These are phyloP conservation scores for Scaptomyza polygonia DNA, from an alignment of 2,888 invertebrate genomes.

Conservation along the genomic window DNA sequence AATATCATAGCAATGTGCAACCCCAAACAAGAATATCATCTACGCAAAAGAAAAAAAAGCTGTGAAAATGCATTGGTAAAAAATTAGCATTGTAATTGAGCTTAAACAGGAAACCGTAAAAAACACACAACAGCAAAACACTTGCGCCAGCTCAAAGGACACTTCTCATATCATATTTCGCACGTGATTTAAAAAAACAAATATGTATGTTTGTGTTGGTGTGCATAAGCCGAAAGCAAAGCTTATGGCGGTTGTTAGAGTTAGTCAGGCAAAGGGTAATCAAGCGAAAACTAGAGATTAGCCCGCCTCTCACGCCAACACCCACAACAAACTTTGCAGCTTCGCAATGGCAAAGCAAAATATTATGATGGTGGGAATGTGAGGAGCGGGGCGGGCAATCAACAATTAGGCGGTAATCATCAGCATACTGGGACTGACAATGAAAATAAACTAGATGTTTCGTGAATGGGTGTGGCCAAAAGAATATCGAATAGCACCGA, in stretches of 20 bases:
- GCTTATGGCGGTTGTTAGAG: constrained; percentile 53
- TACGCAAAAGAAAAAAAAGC: constrained; percentile 30
- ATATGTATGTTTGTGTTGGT: neutral
- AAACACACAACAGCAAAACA: constrained; percentile 72
- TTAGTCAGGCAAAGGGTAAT: constrained; percentile 67
- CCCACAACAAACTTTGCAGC: constrained; percentile 39
- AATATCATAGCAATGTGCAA: constrained; percentile 18
- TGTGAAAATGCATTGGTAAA: constrained; percentile 48
- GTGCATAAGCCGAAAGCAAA: constrained; percentile 41
- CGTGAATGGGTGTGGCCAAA: constrained; percentile 26
- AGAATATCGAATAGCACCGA: constrained; percentile 39
- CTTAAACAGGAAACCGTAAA: constrained; percentile 84
- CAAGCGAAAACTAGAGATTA: constrained; percentile 73
- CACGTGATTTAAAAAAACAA: constrained; percentile 75
- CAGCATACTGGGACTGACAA: constrained; percentile 44
- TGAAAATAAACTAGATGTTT: constrained; percentile 11
- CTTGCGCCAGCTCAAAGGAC: constrained; percentile 61
- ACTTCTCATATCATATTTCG: constrained; percentile 72
- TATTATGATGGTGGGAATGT: neutral
- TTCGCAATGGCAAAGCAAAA: neutral
- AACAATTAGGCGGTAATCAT: constrained; percentile 68
- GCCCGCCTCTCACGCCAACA: constrained; percentile 19
- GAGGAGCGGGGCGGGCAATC: constrained; percentile 7
- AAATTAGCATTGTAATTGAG: constrained; percentile 83
- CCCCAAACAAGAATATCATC: constrained; percentile 27